Conservation (phyloP, 2,888 invertebrate genomes). For the Drosophila mulleri region DNA sequence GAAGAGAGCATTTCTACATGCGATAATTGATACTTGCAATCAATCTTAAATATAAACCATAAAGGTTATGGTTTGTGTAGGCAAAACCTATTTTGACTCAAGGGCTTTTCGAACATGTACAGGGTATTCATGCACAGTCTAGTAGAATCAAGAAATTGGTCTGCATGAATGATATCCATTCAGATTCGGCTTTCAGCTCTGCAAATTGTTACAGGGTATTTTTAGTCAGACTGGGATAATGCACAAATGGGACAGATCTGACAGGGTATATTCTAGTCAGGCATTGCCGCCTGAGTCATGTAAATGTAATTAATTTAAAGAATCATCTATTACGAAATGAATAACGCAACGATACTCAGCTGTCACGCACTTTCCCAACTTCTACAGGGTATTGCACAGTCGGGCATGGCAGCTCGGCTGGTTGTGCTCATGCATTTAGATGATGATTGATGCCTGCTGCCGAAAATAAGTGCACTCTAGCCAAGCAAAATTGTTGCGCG, state of each 20-base stretch:
- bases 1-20: too few species aligned
- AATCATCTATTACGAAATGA: too few species aligned
- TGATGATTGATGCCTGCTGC: slow-evolving; percentile 14
- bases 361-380: too few species aligned
- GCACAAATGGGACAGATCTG: neutral
- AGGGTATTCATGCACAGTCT: neutral
- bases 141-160: neutral
- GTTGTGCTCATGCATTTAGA: neutral
- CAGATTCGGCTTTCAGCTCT: neutral
- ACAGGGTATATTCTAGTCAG: neutral
- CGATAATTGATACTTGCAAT: neutral
- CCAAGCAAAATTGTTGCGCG: neutral
- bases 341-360: neutral
- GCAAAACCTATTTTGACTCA: neutral
- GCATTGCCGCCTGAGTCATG: neutral
- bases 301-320: too few species aligned
- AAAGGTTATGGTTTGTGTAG: neutral
- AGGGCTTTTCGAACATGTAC: neutral
- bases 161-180: neutral
- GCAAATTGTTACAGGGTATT: neutral
- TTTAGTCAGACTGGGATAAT: too few species aligned
- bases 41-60: neutral
- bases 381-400: neutral
- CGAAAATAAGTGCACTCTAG: slow-evolving; percentile 6
- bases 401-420: neutral